A percentile compares a stretch with the other conserved stretches of the same genome.
These are phyloP conservation scores for Malacosoma neustria DNA, from an alignment of 2,888 invertebrate genomes.

Conservation along the genomic window DNA sequence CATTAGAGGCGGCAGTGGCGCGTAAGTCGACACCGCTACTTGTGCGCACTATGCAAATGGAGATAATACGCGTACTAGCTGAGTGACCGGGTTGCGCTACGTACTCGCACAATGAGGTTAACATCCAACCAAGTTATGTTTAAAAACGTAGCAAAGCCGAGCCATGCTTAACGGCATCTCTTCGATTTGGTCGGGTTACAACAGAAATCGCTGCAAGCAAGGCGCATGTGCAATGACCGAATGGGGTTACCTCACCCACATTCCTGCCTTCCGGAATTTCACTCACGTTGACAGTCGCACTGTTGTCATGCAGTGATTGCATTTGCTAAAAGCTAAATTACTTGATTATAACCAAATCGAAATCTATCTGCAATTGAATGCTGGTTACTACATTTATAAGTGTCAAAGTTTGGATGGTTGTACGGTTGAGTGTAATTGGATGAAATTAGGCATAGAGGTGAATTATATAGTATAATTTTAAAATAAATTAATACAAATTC, in stretches of 20 bases:
- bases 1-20: slow-evolving; percentile 42
- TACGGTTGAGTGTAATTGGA: too few species aligned
- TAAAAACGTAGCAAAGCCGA: slow-evolving; percentile 36
- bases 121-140: slow-evolving; percentile 45
- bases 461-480: too few species aligned
- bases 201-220: slow-evolving; percentile 50
- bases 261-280: slow-evolving; percentile 68
- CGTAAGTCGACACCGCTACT: slow-evolving; percentile 60
- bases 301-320: slow-evolving; percentile 41
- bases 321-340: slow-evolving; percentile 22
- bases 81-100: slow-evolving; percentile 64
- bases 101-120: slow-evolving; percentile 57
- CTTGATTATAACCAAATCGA: too few species aligned
- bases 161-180: slow-evolving; percentile 28
- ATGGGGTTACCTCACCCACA: slow-evolving; percentile 67
- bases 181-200: slow-evolving; percentile 44
- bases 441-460: too few species aligned
- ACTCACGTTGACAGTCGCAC: slow-evolving; percentile 53
- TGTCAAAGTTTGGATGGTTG: too few species aligned
- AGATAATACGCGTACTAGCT: slow-evolving; percentile 60
- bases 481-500: too few species aligned
- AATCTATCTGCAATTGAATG: background rate
- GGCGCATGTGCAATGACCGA: slow-evolving; percentile 62
- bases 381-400: background rate
- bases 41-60: slow-evolving; percentile 66